Base-by-base conservation (phyloP, 2,113 vertebrate species). In the Phaethon lepturus region DNA sequence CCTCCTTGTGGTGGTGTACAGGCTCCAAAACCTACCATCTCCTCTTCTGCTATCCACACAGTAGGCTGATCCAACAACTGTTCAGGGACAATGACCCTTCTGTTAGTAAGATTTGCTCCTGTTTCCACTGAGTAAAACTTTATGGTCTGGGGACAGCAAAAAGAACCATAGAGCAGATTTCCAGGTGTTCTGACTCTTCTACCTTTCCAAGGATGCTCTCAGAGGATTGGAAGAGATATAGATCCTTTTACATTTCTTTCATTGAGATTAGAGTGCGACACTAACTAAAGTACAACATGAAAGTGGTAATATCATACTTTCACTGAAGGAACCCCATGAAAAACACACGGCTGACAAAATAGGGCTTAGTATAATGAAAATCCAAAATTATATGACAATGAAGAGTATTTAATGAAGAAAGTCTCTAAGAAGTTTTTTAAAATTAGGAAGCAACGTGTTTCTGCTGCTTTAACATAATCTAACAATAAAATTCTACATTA, bases 1-100 rank as follows among this genome's bases (percentile, higher is more conserved):
- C 24, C 1, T 1, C 5, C 9, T 40, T 22, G 4, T 14, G 9
- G 4, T 28, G 7, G 2, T 45, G 10, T 16, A n/a, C 28, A 31
- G 28, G 10, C 18, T 66, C 53, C 35, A 62, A 64, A 84, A 28
- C 4, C n/a, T 76, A 12, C 3, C 13, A 9, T 31, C 33, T 49
- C 24, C 50, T 18, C 58, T 86, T 40, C 45, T 72, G 14, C 33
- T 80, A 19, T 40, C 38, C 22, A 40, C 23, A 17, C 10, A 40
- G 12, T 23, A n/a, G 7, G 24, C 18, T 87, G 22, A 58, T 56
- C 13, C 15, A 45, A 45, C 9, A 38, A 24, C 18, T 17, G 18
- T 13, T 80, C 26, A 69, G 17, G 31, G 24, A 12, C 47, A 85
- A 22, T 16, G 22, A 38, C 11, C 9, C 10, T 77, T 79, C 49